Conservation (phyloP, 2,113 vertebrate species). For the Tautogolabrus adspersus region DNA sequence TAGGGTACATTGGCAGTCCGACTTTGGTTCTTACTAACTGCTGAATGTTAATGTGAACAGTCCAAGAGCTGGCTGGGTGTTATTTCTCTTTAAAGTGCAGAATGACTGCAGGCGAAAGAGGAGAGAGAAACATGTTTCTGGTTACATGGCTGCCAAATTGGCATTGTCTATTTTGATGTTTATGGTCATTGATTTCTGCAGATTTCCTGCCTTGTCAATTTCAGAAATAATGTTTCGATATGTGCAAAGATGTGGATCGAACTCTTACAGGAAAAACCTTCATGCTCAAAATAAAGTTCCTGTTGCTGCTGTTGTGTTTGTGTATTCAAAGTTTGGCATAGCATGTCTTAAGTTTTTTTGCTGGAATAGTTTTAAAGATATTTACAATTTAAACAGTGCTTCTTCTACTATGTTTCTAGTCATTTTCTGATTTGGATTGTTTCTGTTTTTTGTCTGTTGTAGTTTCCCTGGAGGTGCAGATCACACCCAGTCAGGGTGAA, state of each 20-base stretch:
- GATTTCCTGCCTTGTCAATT: background rate
- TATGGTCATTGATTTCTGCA: background rate
- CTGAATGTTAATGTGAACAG: constrained; percentile 40
- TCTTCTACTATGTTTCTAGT: background rate
- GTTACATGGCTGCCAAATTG: constrained; percentile 19
- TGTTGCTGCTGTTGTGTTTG: no score
- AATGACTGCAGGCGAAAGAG: constrained; percentile 29
- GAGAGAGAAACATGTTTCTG: constrained; percentile 24
- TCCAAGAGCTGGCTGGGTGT: constrained; percentile 39
- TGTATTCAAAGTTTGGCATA: no score
- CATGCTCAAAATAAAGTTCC: no score
- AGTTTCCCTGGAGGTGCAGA: constrained; percentile 95
- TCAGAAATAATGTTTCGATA: background rate
- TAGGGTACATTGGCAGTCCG: constrained; percentile 2
- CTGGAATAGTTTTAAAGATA: no score
- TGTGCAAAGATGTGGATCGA: background rate
- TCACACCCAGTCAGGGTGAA: constrained; percentile 93
- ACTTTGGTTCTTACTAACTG: constrained; percentile 3
- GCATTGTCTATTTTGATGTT: constrained; percentile 18
- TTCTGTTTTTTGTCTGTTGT: constrained; percentile 53
- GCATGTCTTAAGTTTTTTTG: no score
- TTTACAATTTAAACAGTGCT: background rate
- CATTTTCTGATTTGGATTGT: constrained; percentile 23
- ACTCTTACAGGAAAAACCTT: no score
- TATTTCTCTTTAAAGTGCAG: constrained; percentile 44